These are phyloP conservation scores for Archips crataeganus DNA, from an alignment of 2,888 invertebrate species.

Conservation along the genomic window DNA sequence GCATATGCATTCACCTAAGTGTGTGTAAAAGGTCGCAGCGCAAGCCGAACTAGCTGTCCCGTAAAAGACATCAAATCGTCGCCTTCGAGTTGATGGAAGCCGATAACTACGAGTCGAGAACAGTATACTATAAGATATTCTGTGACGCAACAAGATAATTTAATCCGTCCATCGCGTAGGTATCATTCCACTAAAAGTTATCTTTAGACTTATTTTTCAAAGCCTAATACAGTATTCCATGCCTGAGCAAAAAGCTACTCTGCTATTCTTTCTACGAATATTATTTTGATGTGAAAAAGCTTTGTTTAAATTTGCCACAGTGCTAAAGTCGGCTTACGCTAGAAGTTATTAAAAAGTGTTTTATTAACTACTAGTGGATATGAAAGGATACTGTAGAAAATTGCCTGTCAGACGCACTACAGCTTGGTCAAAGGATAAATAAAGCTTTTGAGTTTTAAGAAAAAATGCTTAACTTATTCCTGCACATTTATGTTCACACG, in stretches of 20 bases:
- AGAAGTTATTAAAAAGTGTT: slow-evolving; percentile 16
- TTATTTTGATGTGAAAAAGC: not conserved
- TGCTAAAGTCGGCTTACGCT: not conserved
- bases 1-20: no score
- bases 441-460: slow-evolving; percentile 56
- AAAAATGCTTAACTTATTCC: slow-evolving; percentile 50
- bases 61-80: no score
- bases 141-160: no score
- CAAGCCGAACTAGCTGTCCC: no score
- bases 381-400: slow-evolving; percentile 67
- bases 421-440: slow-evolving; percentile 70
- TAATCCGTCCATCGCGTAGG: no score
- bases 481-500: slow-evolving; percentile 39
- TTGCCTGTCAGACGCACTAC: slow-evolving; percentile 76
- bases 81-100: no score
- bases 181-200: no score
- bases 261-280: not conserved
- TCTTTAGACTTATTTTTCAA: no score
- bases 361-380: slow-evolving; percentile 21
- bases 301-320: not conserved
- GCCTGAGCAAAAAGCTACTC: not conserved
- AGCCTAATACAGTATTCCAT: no score
- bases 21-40: no score
- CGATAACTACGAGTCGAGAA: no score
- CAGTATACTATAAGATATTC: no score